phyloP scores from a whole-genome alignment of 2,888 invertebrate species.

The Blastobasis adustella region DNA sequence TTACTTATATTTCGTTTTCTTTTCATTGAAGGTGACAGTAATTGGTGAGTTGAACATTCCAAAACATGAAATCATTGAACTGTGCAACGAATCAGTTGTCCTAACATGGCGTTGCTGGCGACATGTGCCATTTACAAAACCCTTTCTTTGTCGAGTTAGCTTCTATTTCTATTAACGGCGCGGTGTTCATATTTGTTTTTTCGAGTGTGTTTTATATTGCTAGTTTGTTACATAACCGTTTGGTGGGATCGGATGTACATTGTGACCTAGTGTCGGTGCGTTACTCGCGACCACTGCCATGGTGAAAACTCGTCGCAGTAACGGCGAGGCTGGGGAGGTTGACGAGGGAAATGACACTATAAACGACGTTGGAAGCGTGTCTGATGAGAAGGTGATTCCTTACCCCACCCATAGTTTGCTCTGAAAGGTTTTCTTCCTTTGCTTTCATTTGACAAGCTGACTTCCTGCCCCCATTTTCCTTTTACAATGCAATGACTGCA shows the following conservation, averaged over 20 bases:
- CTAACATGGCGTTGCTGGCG: conserved; percentile 67
- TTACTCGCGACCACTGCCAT: conserved; percentile 39
- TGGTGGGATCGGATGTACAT: conserved; percentile 27
- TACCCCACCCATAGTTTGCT: conserved; percentile 29
- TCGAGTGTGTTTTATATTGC: conserved; percentile 37
- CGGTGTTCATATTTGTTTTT: conserved; percentile 29
- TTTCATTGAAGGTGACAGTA: conserved; percentile 21
- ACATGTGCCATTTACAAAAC: conserved; percentile 66
- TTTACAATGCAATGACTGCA: conserved; percentile 32
- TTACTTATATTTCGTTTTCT: too few relatives aligned
- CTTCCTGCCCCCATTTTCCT: conserved; percentile 50
- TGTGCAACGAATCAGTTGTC: conserved; percentile 34
- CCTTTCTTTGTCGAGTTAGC: conserved; percentile 55
- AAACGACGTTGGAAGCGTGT: conserved; percentile 66
- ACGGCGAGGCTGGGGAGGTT: conserved; percentile 69
- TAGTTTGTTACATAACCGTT: conserved; percentile 44
- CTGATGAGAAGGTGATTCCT: conserved; percentile 67
- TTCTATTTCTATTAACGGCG: conserved; percentile 37
- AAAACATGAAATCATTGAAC: conserved; percentile 23
- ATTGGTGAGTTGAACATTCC: conserved; percentile 48
- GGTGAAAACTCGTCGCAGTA: conserved; percentile 75
- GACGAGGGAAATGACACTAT: conserved; percentile 64
- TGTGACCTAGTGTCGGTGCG: conserved; percentile 1
- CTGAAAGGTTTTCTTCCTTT: conserved; percentile 28
- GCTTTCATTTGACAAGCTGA: conserved; percentile 31